Percentiles rank a stretch among this genome's conserved stretches.
These are phyloP conservation scores for Rhodophaea formosa DNA, from an alignment of 2,888 invertebrate genomes.

Conservation along the genomic window DNA sequence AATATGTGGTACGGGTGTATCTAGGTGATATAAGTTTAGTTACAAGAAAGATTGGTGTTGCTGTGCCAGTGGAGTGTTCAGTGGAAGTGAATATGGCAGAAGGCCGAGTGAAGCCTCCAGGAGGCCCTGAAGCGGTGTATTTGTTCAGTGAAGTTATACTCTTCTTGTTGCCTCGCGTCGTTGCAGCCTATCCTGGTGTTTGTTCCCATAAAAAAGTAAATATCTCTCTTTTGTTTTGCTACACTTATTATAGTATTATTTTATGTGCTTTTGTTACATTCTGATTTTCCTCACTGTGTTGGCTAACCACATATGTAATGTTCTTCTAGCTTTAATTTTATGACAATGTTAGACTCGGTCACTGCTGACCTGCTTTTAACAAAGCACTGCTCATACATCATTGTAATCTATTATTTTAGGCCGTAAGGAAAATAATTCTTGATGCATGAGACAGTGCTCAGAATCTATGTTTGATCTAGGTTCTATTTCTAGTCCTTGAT, in stretches of 20 bases:
- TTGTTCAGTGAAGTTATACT: conserved; percentile 52
- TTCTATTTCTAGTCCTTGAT: too few relatives aligned
- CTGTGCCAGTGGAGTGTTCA: conserved; percentile 66
- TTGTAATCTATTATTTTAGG: background rate
- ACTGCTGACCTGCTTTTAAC: conserved; percentile 26
- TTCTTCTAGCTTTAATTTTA: conserved; percentile 19
- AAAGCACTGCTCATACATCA: conserved; percentile 11
- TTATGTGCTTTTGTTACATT: conserved; percentile 47
- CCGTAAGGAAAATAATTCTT: background rate
- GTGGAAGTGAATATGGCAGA: conserved; percentile 56
- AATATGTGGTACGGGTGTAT: conserved; percentile 72
- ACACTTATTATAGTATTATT: conserved; percentile 50
- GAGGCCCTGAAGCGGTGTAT: conserved; percentile 49
- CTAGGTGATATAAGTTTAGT: conserved; percentile 65
- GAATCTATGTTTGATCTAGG: too few relatives aligned
- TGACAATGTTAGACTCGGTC: conserved; percentile 2
- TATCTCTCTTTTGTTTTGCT: conserved; percentile 65
- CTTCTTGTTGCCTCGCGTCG: conserved; percentile 33
- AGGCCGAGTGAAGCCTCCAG: conserved; percentile 46
- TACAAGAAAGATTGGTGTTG: conserved; percentile 59
- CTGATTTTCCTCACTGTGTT: conserved; percentile 31
- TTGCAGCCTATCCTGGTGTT: conserved; percentile 41
- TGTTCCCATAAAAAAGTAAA: conserved; percentile 65
- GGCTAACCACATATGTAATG: conserved; percentile 3
- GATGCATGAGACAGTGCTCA: background rate